Percentiles rank a stretch among this genome's conserved stretches.
Conservation (phyloP, 2,113 vertebrate species). For the Glareola pratincola region DNA sequence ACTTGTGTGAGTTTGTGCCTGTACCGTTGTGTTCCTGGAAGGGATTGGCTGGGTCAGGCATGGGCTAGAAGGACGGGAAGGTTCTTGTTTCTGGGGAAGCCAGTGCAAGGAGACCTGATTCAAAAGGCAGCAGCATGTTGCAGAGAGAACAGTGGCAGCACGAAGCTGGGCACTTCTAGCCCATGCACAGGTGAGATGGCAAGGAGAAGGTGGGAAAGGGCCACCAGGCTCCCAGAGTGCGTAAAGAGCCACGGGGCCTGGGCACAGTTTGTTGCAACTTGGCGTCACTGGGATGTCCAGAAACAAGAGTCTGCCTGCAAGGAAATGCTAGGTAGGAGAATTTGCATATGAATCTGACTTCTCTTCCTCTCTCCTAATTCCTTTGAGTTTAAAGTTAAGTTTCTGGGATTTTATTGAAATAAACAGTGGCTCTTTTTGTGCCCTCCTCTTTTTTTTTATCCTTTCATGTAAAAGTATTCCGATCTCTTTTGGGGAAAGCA, state of each 20-base stretch:
- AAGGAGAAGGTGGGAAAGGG: neutral
- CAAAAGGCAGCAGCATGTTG: neutral
- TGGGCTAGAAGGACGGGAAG: neutral
- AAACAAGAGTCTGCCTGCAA: neutral
- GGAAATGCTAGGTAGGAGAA: neutral
- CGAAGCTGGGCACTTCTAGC: neutral
- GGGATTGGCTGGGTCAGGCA: neutral
- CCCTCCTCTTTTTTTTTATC: too few relatives aligned
- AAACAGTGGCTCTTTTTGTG: neutral
- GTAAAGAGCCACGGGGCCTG: rapidly evolving
- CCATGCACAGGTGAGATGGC: neutral
- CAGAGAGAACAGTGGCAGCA: neutral
- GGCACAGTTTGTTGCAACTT: neutral
- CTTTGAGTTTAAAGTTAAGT: neutral
- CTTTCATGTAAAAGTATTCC: neutral
- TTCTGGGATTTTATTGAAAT: neutral
- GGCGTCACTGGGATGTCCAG: neutral
- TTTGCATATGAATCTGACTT: neutral
- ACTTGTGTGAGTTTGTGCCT: neutral
- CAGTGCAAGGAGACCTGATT: neutral
- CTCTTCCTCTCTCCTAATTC: neutral
- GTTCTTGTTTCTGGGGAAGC: neutral
- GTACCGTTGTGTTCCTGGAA: neutral
- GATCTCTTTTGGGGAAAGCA: neutral
- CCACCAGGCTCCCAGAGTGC: neutral